Evolutionary conservation across 2,113 vertebrate genomes (phyloP).

Genomic region (Ardeotis arabs): DNA sequence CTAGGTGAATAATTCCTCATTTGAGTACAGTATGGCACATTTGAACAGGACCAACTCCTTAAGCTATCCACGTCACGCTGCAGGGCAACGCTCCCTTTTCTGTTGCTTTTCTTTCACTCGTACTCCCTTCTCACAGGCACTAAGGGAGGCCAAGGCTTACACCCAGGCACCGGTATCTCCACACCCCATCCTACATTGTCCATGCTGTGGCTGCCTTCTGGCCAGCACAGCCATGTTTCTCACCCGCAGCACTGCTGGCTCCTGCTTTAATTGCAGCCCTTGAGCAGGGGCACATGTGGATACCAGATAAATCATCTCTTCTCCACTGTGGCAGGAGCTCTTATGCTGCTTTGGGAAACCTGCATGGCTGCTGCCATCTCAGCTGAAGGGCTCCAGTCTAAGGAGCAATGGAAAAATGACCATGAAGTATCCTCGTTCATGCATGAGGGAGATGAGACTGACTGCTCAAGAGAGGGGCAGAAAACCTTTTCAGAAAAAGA

Average conservation of each 20-base stretch:
- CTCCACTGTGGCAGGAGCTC: not conserved
- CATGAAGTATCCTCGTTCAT: not conserved
- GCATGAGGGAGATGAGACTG: not conserved
- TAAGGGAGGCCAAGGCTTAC: not conserved
- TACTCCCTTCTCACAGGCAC: not conserved
- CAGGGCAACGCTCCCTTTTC: not conserved
- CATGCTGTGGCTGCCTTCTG: not conserved
- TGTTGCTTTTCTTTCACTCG: not conserved
- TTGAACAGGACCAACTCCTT: not conserved
- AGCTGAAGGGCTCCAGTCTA: no score
- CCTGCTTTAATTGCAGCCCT: not conserved
- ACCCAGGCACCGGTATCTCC: not conserved
- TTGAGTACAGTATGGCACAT: not conserved
- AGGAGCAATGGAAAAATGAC: not conserved
- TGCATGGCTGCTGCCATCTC: not conserved
- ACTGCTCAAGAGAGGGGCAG: not conserved
- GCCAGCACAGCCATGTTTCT: not conserved
- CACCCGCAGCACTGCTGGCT: not conserved
- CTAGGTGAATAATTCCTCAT: not conserved
- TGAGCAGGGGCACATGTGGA: rapidly evolving
- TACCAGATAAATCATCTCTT: not conserved
- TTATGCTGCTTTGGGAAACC: not conserved
- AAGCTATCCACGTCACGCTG: not conserved
- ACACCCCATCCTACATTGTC: not conserved
- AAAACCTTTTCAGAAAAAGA: not conserved